Evolutionary conservation across 2,113 vertebrate genomes (phyloP).

Genomic region (Apteryx owenii): DNA sequence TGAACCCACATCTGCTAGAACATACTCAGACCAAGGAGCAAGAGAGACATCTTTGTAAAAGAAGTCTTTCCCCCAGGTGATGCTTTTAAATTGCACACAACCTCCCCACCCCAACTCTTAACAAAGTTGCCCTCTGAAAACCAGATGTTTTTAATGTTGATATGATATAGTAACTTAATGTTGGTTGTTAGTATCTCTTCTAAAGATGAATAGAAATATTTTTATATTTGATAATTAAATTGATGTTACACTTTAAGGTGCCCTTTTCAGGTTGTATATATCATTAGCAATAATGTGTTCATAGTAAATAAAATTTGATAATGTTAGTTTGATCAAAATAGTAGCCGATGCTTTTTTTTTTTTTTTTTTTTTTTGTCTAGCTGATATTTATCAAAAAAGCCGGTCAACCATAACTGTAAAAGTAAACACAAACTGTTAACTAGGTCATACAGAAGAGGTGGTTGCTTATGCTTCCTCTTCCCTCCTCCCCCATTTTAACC

Average conservation of each 20-base stretch:
- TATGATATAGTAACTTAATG: background rate
- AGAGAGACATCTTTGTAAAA: background rate
- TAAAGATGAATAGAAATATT: background rate
- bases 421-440: background rate
- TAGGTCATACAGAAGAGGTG: background rate
- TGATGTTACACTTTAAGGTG: background rate
- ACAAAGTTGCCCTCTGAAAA: background rate
- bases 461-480: background rate
- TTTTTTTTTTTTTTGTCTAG: background rate
- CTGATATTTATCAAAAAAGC: background rate
- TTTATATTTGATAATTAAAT: background rate
- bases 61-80: background rate
- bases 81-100: background rate
- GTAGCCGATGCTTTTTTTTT: background rate
- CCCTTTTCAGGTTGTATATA: background rate
- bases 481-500: background rate
- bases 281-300: background rate
- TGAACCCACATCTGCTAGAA: background rate
- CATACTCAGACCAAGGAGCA: background rate
- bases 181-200: background rate
- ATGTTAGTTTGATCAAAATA: background rate
- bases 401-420: background rate
- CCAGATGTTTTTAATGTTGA: background rate
- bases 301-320: background rate
- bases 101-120: background rate